Base-by-base conservation (phyloP, 2,797 vertebrate species). In the Enteromius thamalakanensis region DNA sequence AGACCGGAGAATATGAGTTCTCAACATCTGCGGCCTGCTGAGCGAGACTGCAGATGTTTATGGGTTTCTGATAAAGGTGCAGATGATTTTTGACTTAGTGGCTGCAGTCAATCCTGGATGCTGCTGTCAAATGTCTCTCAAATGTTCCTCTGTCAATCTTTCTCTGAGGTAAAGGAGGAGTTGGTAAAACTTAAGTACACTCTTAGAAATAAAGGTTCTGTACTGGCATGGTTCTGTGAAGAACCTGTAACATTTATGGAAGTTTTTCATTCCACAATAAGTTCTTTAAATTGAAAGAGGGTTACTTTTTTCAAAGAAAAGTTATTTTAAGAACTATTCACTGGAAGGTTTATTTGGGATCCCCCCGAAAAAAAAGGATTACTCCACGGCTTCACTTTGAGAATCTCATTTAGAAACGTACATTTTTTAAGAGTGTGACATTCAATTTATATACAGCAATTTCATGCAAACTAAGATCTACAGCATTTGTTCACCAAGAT, bases 1-100 rank as follows among this genome's bases (percentile, higher is more conserved):
- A 87, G 87, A 91, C 86, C 85, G 90, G 92, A 91, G 81, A 85
- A 92, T 90, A 90, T 87, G 75, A 84, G 86, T 89, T 85, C 68
- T 77, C 69, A 89, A 75, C 80, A 81, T 75, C 58, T 75, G 45
- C 7, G 11, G n/a, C 34, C 42, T 65, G 6, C 70, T 64, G 29
- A 65, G 84, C 81, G 88, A 90, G 86, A 87, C 86, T 68, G 49
- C 37, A 72, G 79, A 3, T 62, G 64, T 51, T 42, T 29, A 34
- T 81, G 60, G 29, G 70, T 74, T 67, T 49, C n/a, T 51, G 32
- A 65, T 67, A 65, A 74, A 81, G 29, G 14, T 17, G 60, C n/a
- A 64, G 29, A 65, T 40, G 58, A 74, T 82, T 90, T 84, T 81
- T 88, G 80, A 87, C 64, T 89, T 87, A 87, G 71, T 90, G 84